Conservation (phyloP, 2,797 vertebrate genomes). For the Limnodromus scolopaceus region DNA sequence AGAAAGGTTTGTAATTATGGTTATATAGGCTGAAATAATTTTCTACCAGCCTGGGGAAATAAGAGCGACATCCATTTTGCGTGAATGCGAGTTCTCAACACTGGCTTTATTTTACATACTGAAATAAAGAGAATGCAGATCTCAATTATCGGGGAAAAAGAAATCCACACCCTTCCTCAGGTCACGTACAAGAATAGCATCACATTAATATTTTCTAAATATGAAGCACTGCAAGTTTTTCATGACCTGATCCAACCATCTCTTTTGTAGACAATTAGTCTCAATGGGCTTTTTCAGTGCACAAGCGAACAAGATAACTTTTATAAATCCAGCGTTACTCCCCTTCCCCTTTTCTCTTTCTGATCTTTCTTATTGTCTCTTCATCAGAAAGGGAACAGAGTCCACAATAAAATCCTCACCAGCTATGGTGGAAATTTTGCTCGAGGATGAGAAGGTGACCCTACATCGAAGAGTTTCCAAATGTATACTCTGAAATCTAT, state of each 20-base stretch:
- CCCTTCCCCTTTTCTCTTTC: neutral
- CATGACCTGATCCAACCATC: neutral
- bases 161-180: neutral
- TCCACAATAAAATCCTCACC: too few relatives aligned
- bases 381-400: neutral
- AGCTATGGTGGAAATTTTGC: neutral
- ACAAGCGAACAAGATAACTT: neutral
- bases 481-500: neutral
- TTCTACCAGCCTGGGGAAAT: neutral
- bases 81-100: neutral
- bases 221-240: neutral
- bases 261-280: neutral
- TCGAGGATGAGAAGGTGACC: neutral
- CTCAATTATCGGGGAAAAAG: neutral
- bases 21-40: neutral
- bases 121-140: neutral
- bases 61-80: neutral
- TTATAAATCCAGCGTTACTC: neutral
- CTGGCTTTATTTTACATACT: neutral
- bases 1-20: neutral
- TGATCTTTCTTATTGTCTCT: neutral
- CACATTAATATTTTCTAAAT: neutral
- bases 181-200: fast-evolving
- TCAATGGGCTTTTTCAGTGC: neutral
- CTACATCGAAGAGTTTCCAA: neutral